Evolutionary conservation across 2,888 invertebrate species (phyloP).

Genomic region (Cepaea hortensis): DNA sequence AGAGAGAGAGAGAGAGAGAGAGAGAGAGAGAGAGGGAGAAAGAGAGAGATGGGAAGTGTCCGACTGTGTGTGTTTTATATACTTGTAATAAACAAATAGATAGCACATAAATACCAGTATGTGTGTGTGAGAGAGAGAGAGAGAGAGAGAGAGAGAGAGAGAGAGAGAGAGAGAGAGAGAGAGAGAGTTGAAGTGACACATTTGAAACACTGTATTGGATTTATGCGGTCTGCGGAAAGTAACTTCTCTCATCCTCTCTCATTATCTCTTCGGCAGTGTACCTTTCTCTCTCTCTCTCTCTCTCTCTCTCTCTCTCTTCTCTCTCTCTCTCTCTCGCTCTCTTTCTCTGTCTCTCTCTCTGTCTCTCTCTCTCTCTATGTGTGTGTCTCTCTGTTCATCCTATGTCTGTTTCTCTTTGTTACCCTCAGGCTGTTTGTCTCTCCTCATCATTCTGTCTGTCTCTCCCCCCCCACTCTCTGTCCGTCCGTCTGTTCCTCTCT

Average conservation of each 20-base stretch:
- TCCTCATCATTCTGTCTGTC: background rate
- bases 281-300: background rate
- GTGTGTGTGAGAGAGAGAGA: background rate
- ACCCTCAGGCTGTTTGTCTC: background rate
- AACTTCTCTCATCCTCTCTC: too few species aligned
- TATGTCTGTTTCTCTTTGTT: background rate
- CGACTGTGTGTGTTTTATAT: too few species aligned
- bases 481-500: background rate
- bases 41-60: background rate
- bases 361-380: background rate
- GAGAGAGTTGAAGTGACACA: background rate
- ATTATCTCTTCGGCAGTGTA: too few species aligned
- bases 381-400: too few species aligned
- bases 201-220: too few species aligned
- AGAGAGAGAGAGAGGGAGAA: conserved; percentile 9
- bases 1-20: conserved; percentile 19
- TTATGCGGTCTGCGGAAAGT: too few species aligned
- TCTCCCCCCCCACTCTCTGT: background rate
- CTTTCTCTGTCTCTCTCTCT: background rate
- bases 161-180: conserved; percentile 18
- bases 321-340: background rate
- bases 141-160: conserved; percentile 13
- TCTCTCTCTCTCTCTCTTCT: background rate
- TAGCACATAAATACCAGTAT: too few species aligned
- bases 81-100: too few species aligned